Evolutionary conservation across 2,797 vertebrate species (phyloP), one percentile per base, ranked within the genome.

Genomic region (Clamator glandarius): DNA sequence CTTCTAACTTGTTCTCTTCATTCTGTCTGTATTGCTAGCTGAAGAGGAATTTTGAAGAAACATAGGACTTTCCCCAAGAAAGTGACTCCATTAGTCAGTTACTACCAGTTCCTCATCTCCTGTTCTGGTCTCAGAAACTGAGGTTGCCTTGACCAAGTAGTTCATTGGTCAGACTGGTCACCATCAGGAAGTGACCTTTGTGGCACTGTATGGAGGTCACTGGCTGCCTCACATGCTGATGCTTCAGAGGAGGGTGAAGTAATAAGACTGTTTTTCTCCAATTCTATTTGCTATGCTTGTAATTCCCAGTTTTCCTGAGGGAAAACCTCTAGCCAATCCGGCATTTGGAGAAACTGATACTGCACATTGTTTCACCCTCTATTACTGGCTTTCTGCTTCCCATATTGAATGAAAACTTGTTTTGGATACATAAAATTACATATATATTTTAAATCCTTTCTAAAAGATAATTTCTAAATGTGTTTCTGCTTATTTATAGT

Each of bases 181-280:
- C 9, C 3, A 5, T 15, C 9, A 59, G 29, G 20, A 11, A 33
- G 16, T 61, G 26, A 64, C 14, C 15, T 66, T 59, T 25, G 11
- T 3, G 2, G 17, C n/a, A 63, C 29, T 2, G 2, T 11, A 12
- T 9, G 29, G 10, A 69, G 6, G 25, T 21, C 1, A 0, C 26
- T 48, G 5, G 8, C 4, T 15, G 51, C 7, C 2, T 77, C 6
- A 15, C 24, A 7, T 57, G 42, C 5, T 39, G 9, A 19, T 13
- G 12, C 6, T 59, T 66, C 15, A 23, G 29, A n/a, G n/a, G n/a
- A n/a, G n/a, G n/a, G n/a, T n/a, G n/a, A n/a, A n/a, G n/a, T n/a
- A n/a, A n/a, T n/a, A n/a, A n/a, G n/a, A 15, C 7, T 28, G 4
- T 26, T 7, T 6, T 61, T 66, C 3, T 33, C 4, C 6, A 8